Percentiles rank a stretch among this genome's conserved stretches.
Conservation (phyloP, 2,113 vertebrate species). For the Equus quagga region DNA sequence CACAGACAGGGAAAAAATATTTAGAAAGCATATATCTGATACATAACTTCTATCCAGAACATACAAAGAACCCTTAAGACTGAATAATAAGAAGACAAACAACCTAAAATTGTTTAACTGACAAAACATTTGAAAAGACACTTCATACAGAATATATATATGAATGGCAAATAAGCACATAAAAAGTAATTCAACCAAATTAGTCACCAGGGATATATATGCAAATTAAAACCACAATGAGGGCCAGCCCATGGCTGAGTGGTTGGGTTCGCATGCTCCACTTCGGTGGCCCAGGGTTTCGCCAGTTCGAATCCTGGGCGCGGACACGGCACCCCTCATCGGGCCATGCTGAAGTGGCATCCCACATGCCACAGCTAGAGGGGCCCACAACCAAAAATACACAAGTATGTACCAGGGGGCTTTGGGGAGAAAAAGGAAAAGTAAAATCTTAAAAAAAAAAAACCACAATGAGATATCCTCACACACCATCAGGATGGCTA, state of each 20-base stretch:
- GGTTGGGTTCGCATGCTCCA: too few species aligned
- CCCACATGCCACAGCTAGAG: too few species aligned
- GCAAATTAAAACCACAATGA: conserved; percentile 27
- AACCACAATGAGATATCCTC: background rate
- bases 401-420: too few species aligned
- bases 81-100: background rate
- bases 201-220: background rate
- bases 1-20: background rate
- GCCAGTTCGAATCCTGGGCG: too few species aligned
- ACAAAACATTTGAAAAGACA: conserved; percentile 13
- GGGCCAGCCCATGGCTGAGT: too few species aligned
- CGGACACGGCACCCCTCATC: too few species aligned
- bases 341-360: too few species aligned
- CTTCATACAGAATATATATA: background rate
- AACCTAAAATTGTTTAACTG: background rate
- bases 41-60: background rate
- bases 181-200: background rate
- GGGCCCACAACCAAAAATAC: too few species aligned
- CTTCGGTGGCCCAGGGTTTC: too few species aligned
- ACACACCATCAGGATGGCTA: background rate
- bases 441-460: background rate
- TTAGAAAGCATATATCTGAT: background rate
- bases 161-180: background rate
- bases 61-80: background rate
- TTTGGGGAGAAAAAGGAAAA: too few species aligned